Evolutionary conservation across 1,140 invertebrate species (phyloP), one percentile per base, ranked within the genome.

Genomic region (Drosophila sp.): DNA sequence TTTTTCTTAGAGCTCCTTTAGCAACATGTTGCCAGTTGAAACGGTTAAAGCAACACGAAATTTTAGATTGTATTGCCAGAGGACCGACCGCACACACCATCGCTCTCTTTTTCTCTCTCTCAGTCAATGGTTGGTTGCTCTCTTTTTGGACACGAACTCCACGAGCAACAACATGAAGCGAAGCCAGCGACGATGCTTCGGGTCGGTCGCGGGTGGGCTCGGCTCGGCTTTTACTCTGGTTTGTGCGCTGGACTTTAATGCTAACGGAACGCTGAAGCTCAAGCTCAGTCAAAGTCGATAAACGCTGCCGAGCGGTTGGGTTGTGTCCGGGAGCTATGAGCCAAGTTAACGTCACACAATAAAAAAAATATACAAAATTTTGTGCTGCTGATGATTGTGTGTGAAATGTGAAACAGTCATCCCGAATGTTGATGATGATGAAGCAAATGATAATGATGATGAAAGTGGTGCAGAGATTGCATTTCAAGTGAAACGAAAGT

Each of bases 241-340:
- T 72, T 44, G 25, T 38, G 11, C 29, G 58, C 40, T 40, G 62
- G 71, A 66, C 41, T 50, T 47, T 47, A 44, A 62, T 62, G 38
- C 47, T 6, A 71, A 60, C 32, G 41, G 27, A 64, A 58, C 47
- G 60, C 33, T 47, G 55, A 65, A 32, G 69, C 70, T 47, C 60
- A 65, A 32, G 69, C 70, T 91, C 79, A 91, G 90, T 91, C 66
- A 41, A 79, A 80, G 70, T 80, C 75, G 74, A 80, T 72, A 63
- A 73, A 72, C 83, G 81, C 83, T 86, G 81, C 76, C 74, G 90
- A 86, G 63, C 90, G 90, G 90, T 91, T 91, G 90, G 70, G 61
- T 86, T 54, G 57, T 60, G 56, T 35, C 70, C 72, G 84, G 77
- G 71, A 47, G 40, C 61, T 75, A 47, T 47, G 44, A 32, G n/a